phyloP scores from a whole-genome alignment of 2,797 vertebrate genomes.

The Streptopelia turtur region DNA sequence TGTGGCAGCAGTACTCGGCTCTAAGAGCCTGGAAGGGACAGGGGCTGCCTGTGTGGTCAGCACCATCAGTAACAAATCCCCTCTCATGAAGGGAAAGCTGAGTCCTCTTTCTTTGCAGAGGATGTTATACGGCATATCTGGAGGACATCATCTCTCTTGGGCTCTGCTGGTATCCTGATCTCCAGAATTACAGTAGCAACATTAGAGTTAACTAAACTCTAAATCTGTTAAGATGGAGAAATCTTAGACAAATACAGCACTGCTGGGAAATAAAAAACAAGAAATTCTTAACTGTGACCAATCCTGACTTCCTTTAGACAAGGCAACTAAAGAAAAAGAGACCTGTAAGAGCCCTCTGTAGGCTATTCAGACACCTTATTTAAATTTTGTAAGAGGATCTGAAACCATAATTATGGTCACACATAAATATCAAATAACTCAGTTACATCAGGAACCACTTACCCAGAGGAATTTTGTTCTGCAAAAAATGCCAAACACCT shows the following conservation, averaged over 20 bases:
- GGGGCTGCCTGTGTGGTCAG: not conserved
- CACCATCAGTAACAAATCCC: not conserved
- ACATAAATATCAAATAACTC: not conserved
- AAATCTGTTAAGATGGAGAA: slow-evolving; percentile 25
- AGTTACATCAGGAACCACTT: not conserved
- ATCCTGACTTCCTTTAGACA: slow-evolving; percentile 21
- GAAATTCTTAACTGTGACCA: slow-evolving; percentile 17
- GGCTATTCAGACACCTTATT: slow-evolving; percentile 54
- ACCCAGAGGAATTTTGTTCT: not conserved
- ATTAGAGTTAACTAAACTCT: not conserved
- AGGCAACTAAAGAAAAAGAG: not conserved
- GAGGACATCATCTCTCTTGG: not conserved
- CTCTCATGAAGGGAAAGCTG: rapidly evolving
- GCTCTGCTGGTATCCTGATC: not conserved
- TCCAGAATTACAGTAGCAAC: slow-evolving; percentile 15
- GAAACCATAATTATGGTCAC: not conserved
- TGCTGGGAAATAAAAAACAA: slow-evolving; percentile 50
- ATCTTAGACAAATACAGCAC: not conserved
- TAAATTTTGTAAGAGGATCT: slow-evolving; percentile 38
- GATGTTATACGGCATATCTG: not conserved
- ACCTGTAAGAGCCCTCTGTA: not conserved
- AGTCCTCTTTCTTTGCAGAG: not conserved
- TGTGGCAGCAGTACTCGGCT: not conserved
- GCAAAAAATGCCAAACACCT: not conserved
- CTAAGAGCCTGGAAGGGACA: not conserved